A percentile compares a stretch with the other conserved stretches of the same genome.
phyloP scores from a whole-genome alignment of 2,888 invertebrate genomes.

The Linyphia triangularis region DNA sequence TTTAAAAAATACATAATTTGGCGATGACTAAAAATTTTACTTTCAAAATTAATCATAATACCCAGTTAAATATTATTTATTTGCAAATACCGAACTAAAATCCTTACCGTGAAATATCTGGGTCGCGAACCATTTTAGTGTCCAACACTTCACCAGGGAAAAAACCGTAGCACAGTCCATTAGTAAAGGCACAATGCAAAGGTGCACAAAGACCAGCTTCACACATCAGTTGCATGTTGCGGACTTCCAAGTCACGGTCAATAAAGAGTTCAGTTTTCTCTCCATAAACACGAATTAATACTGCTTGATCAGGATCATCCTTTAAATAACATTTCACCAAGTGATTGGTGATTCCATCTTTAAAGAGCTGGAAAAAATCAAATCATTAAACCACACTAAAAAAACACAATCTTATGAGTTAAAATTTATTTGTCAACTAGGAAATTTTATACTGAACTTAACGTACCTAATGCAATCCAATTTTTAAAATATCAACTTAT shows the following conservation, averaged over 20 bases:
- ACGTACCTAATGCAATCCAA: too few relatives aligned
- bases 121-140: conserved; percentile 83
- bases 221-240: conserved; percentile 83
- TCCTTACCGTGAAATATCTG: conserved; percentile 76
- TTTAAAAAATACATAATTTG: too few relatives aligned
- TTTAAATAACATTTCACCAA: conserved; percentile 87
- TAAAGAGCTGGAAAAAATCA: conserved; percentile 88
- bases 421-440: too few relatives aligned
- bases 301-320: conserved; percentile 83
- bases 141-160: conserved; percentile 88
- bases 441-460: too few relatives aligned
- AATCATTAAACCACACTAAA: too few relatives aligned
- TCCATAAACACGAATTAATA: conserved; percentile 94
- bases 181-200: conserved; percentile 93
- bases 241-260: conserved; percentile 88
- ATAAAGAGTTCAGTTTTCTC: conserved; percentile 95
- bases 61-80: too few relatives aligned
- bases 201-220: conserved; percentile 89
- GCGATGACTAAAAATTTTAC: too few relatives aligned
- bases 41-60: too few relatives aligned
- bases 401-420: too few relatives aligned
- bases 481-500: too few relatives aligned
- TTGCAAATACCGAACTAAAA: too few relatives aligned
- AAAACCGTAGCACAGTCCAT: conserved; percentile 93
- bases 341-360: conserved; percentile 96